A percentile compares a stretch with the other conserved stretches of the same genome.
phyloP scores from a whole-genome alignment of 2,888 invertebrate genomes.

The Ophioninae sp. region DNA sequence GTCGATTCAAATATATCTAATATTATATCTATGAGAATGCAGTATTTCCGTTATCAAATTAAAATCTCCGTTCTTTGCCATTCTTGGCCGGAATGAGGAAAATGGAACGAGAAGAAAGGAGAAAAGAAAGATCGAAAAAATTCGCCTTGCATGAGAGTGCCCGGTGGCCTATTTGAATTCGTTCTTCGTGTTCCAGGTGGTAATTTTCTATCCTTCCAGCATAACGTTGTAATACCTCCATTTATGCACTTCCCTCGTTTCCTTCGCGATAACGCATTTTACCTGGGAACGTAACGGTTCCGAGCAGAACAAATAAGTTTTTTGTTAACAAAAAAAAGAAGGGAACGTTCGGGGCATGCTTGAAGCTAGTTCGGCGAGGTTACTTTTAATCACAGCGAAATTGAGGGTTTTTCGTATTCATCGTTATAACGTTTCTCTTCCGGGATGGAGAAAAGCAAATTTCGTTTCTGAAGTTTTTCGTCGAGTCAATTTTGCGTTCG shows the following conservation, averaged over 20 bases:
- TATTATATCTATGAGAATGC: conserved; percentile 26
- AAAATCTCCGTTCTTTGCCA: conserved; percentile 43
- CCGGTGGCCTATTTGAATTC: conserved; percentile 46
- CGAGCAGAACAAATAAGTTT: conserved; percentile 8
- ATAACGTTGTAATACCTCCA: conserved; percentile 31
- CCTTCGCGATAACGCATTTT: conserved; percentile 26
- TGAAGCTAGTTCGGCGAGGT: not conserved
- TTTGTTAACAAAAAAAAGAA: not conserved
- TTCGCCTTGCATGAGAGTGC: conserved; percentile 15
- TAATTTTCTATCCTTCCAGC: conserved; percentile 42
- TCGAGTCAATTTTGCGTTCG: not conserved
- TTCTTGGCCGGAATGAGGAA: conserved; percentile 2
- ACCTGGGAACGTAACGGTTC: not conserved
- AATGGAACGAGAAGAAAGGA: conserved; percentile 17
- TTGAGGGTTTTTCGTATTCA: not conserved
- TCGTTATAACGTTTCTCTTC: not conserved
- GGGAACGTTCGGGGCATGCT: no score
- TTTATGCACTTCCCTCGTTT: conserved; percentile 30
- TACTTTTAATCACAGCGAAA: not conserved
- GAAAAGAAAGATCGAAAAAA: conserved; percentile 14
- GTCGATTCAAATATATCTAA: not conserved
- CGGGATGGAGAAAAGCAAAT: not conserved
- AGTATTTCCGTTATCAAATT: conserved; percentile 52
- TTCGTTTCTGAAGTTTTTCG: not conserved
- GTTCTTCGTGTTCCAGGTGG: conserved; percentile 33